These are phyloP conservation scores for Drosophila arizonae DNA, from an alignment of 1,140 invertebrate genomes.

Conservation along the genomic window DNA sequence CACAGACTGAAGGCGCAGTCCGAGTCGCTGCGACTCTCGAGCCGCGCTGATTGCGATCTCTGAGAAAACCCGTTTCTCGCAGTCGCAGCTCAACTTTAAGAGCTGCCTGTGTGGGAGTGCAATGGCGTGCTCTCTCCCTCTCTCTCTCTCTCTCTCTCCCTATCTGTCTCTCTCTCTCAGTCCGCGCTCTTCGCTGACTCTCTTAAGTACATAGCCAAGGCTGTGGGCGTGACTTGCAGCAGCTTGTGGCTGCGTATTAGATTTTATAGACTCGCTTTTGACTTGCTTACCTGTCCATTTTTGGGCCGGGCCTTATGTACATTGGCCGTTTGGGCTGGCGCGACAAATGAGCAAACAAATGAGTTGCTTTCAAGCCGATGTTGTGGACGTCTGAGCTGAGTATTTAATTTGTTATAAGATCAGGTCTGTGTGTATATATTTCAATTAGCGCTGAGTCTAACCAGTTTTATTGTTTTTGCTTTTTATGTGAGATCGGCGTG, in stretches of 20 bases:
- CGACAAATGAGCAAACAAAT: conserved; percentile 74
- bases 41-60: conserved; percentile 19
- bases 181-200: conserved; percentile 20
- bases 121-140: conserved; percentile 16
- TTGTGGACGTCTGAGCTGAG: conserved; percentile 26
- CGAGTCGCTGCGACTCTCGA: conserved; percentile 47
- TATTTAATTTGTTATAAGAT: conserved; percentile 61
- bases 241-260: conserved; percentile 63
- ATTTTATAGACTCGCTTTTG: conserved; percentile 73
- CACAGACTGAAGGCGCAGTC: conserved; percentile 68
- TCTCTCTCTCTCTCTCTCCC: not conserved
- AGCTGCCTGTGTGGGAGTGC: conserved; percentile 41
- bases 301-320: conserved; percentile 67
- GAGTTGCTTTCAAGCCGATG: conserved; percentile 34
- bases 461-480: conserved; percentile 48
- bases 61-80: conserved; percentile 50
- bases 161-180: not conserved
- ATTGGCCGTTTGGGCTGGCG: conserved; percentile 55
- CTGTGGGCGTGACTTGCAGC: conserved; percentile 70
- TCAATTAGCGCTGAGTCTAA: conserved; percentile 57
- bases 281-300: conserved; percentile 69
- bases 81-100: conserved; percentile 44
- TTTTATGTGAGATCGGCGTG: conserved; percentile 35
- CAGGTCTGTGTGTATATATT: conserved; percentile 47
- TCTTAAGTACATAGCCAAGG: conserved; percentile 61